Evolutionary conservation across 2,113 vertebrate species (phyloP), one percentile per base, ranked within the genome.

Genomic region (Typhlomys cinereus): DNA sequence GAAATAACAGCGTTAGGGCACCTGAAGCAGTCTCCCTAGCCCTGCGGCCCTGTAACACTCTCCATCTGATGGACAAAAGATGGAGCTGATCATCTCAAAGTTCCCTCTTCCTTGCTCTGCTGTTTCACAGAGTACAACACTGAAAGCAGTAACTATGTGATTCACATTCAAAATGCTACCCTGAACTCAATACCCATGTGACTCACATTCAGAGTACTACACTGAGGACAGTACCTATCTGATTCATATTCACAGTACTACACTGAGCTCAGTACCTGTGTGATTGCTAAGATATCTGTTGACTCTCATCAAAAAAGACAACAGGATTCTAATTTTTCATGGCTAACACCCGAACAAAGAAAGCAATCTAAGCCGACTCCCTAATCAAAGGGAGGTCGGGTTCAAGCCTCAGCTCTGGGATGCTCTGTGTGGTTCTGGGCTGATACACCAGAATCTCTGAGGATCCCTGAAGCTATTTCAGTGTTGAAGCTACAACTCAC

Each of bases 1-100:
- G 75, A 95, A 94, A 94, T 80, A 80, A 85, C 41, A 93, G 66
- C 71, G 75, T 50, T 73, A 74, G 48, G 57, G 48, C 85, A 79
- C 71, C 90, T 66, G 92, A 61, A 94, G 62, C 1, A 81, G 54
- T 23, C n/a, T 82, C 67, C 59, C 48, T 84, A 70, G 20, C 41
- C 79, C 41, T 64, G 66, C 57, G 62, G 50, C 86, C 74, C 57
- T 36, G 39, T 62, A 70, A 12, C 8, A 71, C 48, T 74, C 52
- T 85, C 83, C 78, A 88, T 12, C 36, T 61, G 70, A 91, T 86
- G 93, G n/a, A n/a, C 79, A 75, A 89, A 66, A 82, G 54, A 54
- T 48, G 25, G 85, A 66, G 39, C 21, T 69, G 57, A 57, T 71
- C 18, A 80, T 90, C 41, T 64, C 52, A 39, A 69, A 88, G 44